phyloP scores from a whole-genome alignment of 2,888 invertebrate species.

The Escarpia spicata region DNA sequence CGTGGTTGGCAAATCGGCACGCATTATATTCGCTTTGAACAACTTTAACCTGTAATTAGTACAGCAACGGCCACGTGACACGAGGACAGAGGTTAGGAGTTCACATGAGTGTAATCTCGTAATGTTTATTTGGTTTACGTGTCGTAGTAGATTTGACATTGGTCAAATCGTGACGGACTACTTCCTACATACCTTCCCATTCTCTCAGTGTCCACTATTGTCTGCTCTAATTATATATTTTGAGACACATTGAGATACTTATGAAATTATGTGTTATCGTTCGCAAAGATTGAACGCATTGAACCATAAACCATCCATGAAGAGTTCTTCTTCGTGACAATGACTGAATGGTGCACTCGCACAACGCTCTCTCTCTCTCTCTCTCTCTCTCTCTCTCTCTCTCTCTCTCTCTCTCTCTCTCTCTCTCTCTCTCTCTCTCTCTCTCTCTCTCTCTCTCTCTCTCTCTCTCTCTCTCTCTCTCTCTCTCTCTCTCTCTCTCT shows the following conservation, averaged over 20 bases:
- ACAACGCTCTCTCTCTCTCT: no score
- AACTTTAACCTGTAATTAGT: not conserved
- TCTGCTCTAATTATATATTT: not conserved
- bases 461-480: no score
- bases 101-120: not conserved
- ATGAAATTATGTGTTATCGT: not conserved
- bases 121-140: not conserved
- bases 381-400: no score
- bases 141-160: no score
- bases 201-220: not conserved
- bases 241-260: not conserved
- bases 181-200: not conserved
- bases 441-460: no score
- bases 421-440: no score
- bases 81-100: not conserved
- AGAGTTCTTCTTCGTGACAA: not conserved
- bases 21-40: not conserved
- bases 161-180: not conserved
- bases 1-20: not conserved
- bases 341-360: not conserved
- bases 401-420: no score
- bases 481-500: no score
- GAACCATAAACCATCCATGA: not conserved
- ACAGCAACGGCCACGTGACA: not conserved
- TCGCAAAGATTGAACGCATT: not conserved